These are phyloP conservation scores for Pteropus rufus DNA, from an alignment of 2,797 vertebrate genomes.

Conservation along the genomic window DNA sequence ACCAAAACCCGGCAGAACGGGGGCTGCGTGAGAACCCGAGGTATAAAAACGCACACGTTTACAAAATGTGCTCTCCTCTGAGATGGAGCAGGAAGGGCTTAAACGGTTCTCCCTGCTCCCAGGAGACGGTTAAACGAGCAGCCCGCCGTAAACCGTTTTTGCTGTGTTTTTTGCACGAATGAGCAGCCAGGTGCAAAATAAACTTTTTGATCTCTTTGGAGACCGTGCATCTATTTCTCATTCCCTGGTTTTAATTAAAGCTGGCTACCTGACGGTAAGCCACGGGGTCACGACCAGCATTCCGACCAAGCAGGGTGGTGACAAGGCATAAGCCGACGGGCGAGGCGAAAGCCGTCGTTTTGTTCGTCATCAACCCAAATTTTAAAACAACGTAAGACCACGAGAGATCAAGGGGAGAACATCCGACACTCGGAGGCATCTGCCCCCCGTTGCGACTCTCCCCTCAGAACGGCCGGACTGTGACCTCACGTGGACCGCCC, in stretches of 20 bases:
- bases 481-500: not conserved
- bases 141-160: not conserved
- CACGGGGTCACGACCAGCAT: not conserved
- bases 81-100: not conserved
- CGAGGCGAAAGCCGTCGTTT: not conserved
- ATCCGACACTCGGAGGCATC: not conserved
- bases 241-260: conserved; percentile 33
- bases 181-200: not conserved
- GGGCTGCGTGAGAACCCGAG: not conserved
- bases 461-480: not conserved
- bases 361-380: not conserved
- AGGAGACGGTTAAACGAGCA: not conserved
- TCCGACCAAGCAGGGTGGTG: not conserved
- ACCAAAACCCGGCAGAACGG: not conserved
- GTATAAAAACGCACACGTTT: not conserved
- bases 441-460: not conserved
- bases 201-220: not conserved
- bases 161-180: not conserved
- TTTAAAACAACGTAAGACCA: not conserved
- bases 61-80: not conserved
- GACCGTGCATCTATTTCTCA: not conserved
- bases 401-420: not conserved
- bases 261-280: not conserved
- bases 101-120: not conserved
- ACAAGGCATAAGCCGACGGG: not conserved